Evolutionary conservation across 2,797 vertebrate species (phyloP), one percentile per base, ranked within the genome.

Genomic region (Naso thynnoides): DNA sequence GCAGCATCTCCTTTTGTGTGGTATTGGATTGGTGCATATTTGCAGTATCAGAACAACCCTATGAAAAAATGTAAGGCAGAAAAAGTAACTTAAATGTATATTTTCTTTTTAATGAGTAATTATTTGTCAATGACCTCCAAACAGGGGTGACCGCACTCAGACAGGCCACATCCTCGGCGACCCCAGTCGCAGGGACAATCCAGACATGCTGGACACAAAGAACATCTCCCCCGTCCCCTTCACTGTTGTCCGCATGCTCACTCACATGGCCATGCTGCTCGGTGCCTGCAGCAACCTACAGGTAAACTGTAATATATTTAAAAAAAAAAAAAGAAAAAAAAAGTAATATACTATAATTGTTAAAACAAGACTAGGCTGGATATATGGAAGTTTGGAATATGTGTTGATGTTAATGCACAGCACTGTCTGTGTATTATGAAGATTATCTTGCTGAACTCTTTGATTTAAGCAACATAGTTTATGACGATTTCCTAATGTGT

Each of bases 211-310:
- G 47, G 95, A 95, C 57, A 97, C 98, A 26, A 94, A 98, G 71
- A 75, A 78, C 66, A 77, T 97, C 77, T 86, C 96, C 13, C 94
- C 94, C 0, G 90, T 89, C 38, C 93, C 88, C 63, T 96, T 97
- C 38, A 54, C 91, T 39, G 70, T 97, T 21, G 57, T 95, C 18
- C 96, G 97, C 27, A 73, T 96, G 78, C 86, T 99, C 76, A 97
- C 96, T 0, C 98, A 99, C 79, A 59, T 97, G 86, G 79, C 97
- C 0, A 94, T 99, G 96, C 63, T 98, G 45, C 71, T 96, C 42
- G 98, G 97, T 72, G 89, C 94, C 29, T 77, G 85, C 13, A 83
- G 16, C 8, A 13, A 92, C 11, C 38, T 53, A 5, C 85, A 96
- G 96, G 98, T 95, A 85, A 31, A 6, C 18, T 38, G n/a, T n/a